phyloP scores from a whole-genome alignment of 2,888 invertebrate genomes.

The Lasioglossum morio region DNA sequence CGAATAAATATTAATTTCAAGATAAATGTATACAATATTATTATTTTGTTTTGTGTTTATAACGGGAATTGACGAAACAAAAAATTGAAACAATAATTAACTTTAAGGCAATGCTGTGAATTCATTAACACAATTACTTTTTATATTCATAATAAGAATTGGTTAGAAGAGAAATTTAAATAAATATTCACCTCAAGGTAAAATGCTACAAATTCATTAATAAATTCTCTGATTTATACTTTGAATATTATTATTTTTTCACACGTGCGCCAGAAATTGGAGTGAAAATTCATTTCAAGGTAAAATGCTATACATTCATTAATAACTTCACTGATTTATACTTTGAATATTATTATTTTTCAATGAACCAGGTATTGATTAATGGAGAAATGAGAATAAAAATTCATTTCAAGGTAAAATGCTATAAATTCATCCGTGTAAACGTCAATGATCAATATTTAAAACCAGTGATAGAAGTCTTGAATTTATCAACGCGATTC shows the following conservation, averaged over 20 bases:
- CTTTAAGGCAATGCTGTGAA: not conserved
- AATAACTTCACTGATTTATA: not conserved
- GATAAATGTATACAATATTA: not conserved
- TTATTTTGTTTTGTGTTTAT: not conserved
- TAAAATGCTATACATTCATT: not conserved
- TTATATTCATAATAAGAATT: not conserved
- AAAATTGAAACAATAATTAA: not conserved
- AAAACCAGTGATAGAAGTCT: not conserved
- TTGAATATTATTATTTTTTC: not conserved
- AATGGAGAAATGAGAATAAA: not conserved
- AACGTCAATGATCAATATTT: not conserved
- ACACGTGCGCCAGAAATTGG: not conserved
- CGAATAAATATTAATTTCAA: too few relatives aligned
- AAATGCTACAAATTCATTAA: not conserved
- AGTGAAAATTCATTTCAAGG: not conserved
- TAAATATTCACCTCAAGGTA: too few relatives aligned
- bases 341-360: not conserved
- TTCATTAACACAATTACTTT: not conserved
- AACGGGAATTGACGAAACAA: not conserved
- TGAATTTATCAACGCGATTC: slow-evolving; percentile 10
- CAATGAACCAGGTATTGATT: not conserved
- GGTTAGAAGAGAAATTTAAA: not conserved
- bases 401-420: not conserved
- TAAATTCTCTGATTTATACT: not conserved
- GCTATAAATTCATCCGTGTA: not conserved